Percentiles rank a stretch among this genome's conserved stretches.
phyloP scores from a whole-genome alignment of 1,140 invertebrate genomes.

The Daktulosphaira vitifoliae region DNA sequence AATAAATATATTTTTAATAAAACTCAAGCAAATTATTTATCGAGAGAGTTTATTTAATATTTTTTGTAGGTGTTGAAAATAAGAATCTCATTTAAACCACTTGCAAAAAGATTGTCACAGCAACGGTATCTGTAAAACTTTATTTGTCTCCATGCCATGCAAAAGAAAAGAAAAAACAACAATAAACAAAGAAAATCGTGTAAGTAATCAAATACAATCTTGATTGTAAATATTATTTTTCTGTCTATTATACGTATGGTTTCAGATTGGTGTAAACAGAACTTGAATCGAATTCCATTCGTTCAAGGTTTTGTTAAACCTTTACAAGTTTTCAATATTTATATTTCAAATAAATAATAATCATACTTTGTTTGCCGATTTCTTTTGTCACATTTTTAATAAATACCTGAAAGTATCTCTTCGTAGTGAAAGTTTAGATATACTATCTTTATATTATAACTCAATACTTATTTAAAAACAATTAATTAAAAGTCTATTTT shows the following conservation, averaged over 20 bases:
- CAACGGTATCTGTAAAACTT: too few relatives aligned
- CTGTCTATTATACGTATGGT: background rate
- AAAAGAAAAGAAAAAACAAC: background rate
- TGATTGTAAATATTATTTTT: slow-evolving; percentile 24
- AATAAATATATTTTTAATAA: too few relatives aligned
- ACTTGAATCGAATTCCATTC: slow-evolving; percentile 19
- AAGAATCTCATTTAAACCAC: too few relatives aligned
- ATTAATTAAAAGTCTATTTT: too few relatives aligned
- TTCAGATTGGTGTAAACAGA: background rate
- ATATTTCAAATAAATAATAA: background rate
- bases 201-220: background rate
- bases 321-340: background rate
- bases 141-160: too few relatives aligned
- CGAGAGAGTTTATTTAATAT: too few relatives aligned
- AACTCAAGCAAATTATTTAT: too few relatives aligned
- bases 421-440: too few relatives aligned
- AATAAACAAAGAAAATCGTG: background rate
- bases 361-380: background rate
- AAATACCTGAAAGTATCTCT: background rate
- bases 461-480: too few relatives aligned
- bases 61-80: too few relatives aligned
- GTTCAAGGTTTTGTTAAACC: background rate
- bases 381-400: background rate
- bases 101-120: too few relatives aligned
- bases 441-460: too few relatives aligned